Base-by-base conservation (phyloP, 2,888 invertebrate genomes). In the Trichopria drosophilae region DNA sequence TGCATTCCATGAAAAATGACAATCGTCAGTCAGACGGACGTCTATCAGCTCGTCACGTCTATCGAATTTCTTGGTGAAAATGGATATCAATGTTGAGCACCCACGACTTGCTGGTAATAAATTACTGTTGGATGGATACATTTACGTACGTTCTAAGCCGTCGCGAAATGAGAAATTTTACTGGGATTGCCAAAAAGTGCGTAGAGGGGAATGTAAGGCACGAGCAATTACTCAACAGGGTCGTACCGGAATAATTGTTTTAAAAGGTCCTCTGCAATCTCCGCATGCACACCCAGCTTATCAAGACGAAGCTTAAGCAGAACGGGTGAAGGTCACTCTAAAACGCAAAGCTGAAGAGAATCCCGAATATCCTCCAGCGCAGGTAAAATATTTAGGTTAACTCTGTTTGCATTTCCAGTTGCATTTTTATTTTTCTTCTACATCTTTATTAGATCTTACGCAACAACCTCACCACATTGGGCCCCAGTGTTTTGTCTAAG, bases 271-370 rank as follows among this genome's bases (percentile, higher is more conserved):
- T n/a, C 7, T 5, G 6, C 9, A 28, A 15, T 23, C 24, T n/a
- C 10, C 6, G 6, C 24, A 26, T 26, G 9, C 7, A 3, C 39
- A 39, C 23, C 22, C 22, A 22, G 24, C 24, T 3, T 18, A 39
- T 39, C 39, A 22, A 39, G 39, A 39, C 15, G 39, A 39, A n/a
- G 23, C 24, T 39, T 16, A 39, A n/a, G 39, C 39, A 16, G 39
- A 39, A 39, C 39, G 4, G 9, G 3, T 36, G 1, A 2, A 20
- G 7, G 12, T 16, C 12, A 9, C 18, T 16, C 18, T 41, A 9
- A 42, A 42, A 18, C 0, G 42, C 10, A 42, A 41, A 41, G 28
- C 41, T 24, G 31, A 41, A 1, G 2, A 15, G 3, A 12, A 41
- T 28, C 41, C 31, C 12, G 16, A 28, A 3, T 7, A 28, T 28